phyloP scores from a whole-genome alignment of 1,140 invertebrate species.

The Centruroides sculpturatus region DNA sequence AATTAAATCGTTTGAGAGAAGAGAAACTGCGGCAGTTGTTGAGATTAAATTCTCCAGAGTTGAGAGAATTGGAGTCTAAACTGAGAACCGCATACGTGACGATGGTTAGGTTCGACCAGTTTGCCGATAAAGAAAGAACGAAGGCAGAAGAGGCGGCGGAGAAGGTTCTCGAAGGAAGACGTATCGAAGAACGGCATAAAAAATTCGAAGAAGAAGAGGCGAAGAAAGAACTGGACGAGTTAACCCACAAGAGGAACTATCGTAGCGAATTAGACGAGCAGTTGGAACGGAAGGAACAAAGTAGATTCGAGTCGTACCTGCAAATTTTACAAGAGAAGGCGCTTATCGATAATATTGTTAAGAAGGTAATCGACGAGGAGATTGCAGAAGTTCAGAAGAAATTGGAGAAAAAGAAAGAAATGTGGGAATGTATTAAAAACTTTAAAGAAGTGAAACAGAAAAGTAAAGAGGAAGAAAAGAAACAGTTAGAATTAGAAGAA shows the following conservation, averaged over 20 bases:
- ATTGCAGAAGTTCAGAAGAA: neutral
- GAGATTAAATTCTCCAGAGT: no score
- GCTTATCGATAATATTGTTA: neutral
- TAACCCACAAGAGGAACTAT: neutral
- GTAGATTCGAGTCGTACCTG: neutral
- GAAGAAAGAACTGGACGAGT: no score
- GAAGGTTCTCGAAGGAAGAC: no score
- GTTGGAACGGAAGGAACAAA: neutral
- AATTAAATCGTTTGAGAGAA: no score
- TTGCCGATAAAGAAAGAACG: no score
- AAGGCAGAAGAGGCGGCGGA: no score
- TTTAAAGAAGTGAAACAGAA: neutral
- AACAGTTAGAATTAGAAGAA: neutral
- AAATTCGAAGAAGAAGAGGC: no score
- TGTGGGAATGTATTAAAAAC: neutral
- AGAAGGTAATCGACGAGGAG: neutral
- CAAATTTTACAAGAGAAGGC: neutral
- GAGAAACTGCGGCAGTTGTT: no score
- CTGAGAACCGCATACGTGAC: no score
- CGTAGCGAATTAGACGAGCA: neutral
- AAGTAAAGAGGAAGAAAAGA: neutral
- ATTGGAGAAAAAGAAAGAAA: neutral
- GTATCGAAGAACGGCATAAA: no score
- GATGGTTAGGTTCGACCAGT: no score
- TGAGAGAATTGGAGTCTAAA: no score